Base-by-base conservation (phyloP, 1,140 invertebrate species). In the Oppia nitens region DNA sequence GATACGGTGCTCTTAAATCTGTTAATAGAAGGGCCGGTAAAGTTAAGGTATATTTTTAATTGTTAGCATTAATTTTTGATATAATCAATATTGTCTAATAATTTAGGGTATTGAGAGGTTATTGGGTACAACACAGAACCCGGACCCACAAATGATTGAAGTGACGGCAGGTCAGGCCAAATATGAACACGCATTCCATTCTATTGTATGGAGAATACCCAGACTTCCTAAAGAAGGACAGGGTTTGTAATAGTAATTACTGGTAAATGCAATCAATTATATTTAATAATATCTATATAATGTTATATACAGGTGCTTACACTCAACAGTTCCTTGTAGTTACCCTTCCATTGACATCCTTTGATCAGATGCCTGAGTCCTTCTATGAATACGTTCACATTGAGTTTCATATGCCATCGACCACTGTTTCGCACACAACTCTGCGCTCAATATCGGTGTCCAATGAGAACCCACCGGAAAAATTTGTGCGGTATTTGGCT, bases 341-440 rank as follows among this genome's bases (percentile, higher is more conserved):
- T 68, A 81, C 85, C 32, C 83, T 98, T 76, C 84, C 87, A 54
- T 77, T 99, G 45, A 96, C 91, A 2, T 91, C 88, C 24, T 98
- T 91, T 74, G 96, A 99, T 73, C 86, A 95, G 72, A 85, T 98
- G 66, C 95, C 95, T 17, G 90, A 91, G 56, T 82, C 85, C 69
- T 78, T 97, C 67, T 81, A 90, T 40, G 82, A 85, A 60, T 85
- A 81, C 74, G 85, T 84, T 63, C 83, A 84, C 69, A 89, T 98
- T 4, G 91, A 98, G 71, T 98, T 98, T 72, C 97, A 90, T 20
- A 98, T 98, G 94, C 94, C 96, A 25, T 85, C 90, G 52, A 95
- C 94, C 29, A 93, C 94, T 69, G 89, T 94, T 52, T 94, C 88
- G 25, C 92, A 98, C 72, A 93, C 90, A 49, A 95, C 93, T 20